phyloP scores from a whole-genome alignment of 2,888 invertebrate genomes.

The Sinohyriopsis cumingii region DNA sequence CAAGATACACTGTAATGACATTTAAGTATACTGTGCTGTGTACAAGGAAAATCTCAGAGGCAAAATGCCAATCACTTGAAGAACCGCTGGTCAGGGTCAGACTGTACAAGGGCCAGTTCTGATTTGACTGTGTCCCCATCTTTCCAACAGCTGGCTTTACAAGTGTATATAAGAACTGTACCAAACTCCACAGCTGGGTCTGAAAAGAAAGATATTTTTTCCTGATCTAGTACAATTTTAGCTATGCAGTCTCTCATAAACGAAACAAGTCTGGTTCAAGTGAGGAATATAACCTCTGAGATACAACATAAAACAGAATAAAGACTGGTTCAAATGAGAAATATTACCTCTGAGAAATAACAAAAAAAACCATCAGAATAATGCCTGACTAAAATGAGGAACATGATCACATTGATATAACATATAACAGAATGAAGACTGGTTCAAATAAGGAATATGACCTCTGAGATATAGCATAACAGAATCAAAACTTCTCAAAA shows the following conservation, averaged over 20 bases:
- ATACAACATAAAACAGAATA: not conserved
- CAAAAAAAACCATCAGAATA: not conserved
- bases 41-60: not conserved
- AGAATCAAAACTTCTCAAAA: too few species aligned
- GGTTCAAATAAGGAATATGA: not conserved
- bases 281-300: not conserved
- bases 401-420: not conserved
- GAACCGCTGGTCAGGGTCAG: conserved; percentile 74
- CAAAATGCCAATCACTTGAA: conserved; percentile 22
- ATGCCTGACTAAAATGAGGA: not conserved
- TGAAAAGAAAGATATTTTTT: conserved; percentile 17
- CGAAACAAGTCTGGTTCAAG: not conserved
- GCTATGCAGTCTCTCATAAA: too few species aligned
- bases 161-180: conserved; percentile 88
- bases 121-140: conserved; percentile 76
- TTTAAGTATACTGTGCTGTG: too few species aligned
- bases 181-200: conserved; percentile 81
- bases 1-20: too few species aligned
- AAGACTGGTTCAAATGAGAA: not conserved
- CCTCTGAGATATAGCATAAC: too few species aligned
- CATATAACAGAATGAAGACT: not conserved
- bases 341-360: not conserved
- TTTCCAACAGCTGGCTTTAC: conserved; percentile 88
- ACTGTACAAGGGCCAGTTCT: conserved; percentile 85
- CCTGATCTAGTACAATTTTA: too few species aligned